Conservation (phyloP, 2,888 invertebrate genomes). For the Gerris lacustris region DNA sequence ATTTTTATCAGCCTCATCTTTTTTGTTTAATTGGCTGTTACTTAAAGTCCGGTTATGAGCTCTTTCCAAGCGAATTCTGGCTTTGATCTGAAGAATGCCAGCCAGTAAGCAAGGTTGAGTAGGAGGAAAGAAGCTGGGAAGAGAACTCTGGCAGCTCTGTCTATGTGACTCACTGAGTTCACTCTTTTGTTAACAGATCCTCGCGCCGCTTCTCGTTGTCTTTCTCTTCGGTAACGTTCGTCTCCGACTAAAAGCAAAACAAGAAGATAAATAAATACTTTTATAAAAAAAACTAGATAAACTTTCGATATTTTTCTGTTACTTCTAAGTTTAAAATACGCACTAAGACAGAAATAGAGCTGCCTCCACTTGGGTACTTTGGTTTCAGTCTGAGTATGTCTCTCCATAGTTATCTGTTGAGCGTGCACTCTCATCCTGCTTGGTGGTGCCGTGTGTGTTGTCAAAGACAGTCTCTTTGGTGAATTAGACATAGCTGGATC, state of each 20-base stretch:
- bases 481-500: conserved; percentile 28
- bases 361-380: conserved; percentile 65
- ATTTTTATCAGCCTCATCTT: too few species aligned
- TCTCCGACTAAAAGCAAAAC: conserved; percentile 31
- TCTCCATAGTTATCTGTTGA: conserved; percentile 54
- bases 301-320: background rate
- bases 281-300: background rate
- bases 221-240: conserved; percentile 43
- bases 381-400: conserved; percentile 67
- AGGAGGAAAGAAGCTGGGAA: conserved; percentile 77
- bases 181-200: conserved; percentile 49
- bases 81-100: conserved; percentile 66
- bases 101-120: conserved; percentile 82
- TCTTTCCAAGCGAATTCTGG: conserved; percentile 63
- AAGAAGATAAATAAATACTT: background rate
- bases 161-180: conserved; percentile 78
- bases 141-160: conserved; percentile 63
- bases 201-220: conserved; percentile 56
- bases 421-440: conserved; percentile 17
- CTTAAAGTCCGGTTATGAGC: conserved; percentile 39
- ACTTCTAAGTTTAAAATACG: background rate
- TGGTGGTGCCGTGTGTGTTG: conserved; percentile 16
- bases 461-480: conserved; percentile 25
- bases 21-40: background rate
- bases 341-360: conserved; percentile 59